These are phyloP conservation scores for Capreolus pygargus DNA, from an alignment of 2,113 vertebrate species.

Conservation along the genomic window DNA sequence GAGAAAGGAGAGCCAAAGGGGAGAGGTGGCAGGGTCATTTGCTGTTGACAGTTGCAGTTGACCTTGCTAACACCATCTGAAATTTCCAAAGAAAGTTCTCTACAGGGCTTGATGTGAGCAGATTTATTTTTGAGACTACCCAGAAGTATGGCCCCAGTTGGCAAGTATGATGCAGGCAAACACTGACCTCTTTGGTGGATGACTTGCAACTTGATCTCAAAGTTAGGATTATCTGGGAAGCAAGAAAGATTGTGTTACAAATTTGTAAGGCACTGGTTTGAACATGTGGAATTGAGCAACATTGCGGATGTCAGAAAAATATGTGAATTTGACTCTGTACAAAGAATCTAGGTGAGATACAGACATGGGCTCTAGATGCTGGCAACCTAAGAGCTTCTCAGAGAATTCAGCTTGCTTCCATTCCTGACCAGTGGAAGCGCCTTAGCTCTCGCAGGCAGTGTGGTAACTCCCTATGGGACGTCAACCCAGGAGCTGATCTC, in stretches of 20 bases:
- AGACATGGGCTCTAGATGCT: background rate
- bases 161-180: background rate
- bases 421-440: no score
- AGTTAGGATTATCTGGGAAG: background rate
- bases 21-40: background rate
- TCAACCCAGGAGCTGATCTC: background rate
- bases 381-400: background rate
- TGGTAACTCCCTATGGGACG: fast-evolving
- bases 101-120: background rate
- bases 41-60: background rate
- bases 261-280: background rate
- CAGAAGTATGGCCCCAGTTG: background rate
- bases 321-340: background rate
- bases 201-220: background rate
- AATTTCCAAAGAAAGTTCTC: background rate
- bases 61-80: background rate
- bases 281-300: background rate
- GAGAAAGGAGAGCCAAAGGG: background rate
- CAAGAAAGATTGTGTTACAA: background rate
- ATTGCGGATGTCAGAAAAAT: background rate
- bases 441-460: background rate
- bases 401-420: background rate
- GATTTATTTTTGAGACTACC: background rate
- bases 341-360: background rate
- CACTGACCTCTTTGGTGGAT: background rate